Percentiles rank a stretch among this genome's conserved stretches.
phyloP scores from a whole-genome alignment of 2,113 vertebrate genomes.

The Hippocampus comes region DNA sequence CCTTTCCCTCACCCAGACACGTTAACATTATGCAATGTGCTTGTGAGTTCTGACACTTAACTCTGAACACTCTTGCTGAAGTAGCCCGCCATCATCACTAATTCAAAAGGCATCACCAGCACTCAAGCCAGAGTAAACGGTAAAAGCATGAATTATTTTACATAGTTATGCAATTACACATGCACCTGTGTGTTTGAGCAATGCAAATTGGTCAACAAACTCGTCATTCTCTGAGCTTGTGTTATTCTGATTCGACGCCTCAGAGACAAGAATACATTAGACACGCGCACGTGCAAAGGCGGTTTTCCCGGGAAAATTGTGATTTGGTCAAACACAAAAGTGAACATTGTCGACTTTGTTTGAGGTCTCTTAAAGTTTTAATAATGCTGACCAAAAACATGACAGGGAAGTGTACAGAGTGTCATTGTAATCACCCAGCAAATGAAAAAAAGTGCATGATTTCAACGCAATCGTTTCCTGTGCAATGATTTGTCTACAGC shows the following conservation, averaged over 20 bases:
- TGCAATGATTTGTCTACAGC: conserved; percentile 58
- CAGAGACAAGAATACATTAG: background rate
- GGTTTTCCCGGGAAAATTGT: background rate
- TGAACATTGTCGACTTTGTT: background rate
- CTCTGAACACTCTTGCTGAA: conserved; percentile 14
- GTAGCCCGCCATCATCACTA: conserved; percentile 34
- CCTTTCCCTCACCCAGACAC: background rate
- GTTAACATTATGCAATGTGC: conserved; percentile 12
- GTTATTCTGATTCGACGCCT: conserved; percentile 2
- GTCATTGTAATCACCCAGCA: conserved; percentile 43
- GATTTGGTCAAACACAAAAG: background rate
- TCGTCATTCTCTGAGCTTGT: background rate
- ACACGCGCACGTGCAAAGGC: background rate
- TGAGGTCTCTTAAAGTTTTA: conserved; percentile 42
- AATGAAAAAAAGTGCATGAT: conserved; percentile 31
- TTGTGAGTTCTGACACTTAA: conserved; percentile 5
- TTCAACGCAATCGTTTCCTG: conserved; percentile 36
- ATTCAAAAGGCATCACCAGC: conserved; percentile 45
- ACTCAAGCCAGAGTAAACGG: conserved; percentile 31
- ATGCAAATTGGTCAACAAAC: conserved; percentile 24
- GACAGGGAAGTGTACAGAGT: conserved; percentile 56
- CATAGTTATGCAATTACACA: conserved; percentile 33
- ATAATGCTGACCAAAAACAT: conserved; percentile 54
- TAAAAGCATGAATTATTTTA: conserved; percentile 43
- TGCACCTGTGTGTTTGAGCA: conserved; percentile 25